These are phyloP conservation scores for Myotis pilosus DNA, from an alignment of 2,797 vertebrate species.

Conservation along the genomic window DNA sequence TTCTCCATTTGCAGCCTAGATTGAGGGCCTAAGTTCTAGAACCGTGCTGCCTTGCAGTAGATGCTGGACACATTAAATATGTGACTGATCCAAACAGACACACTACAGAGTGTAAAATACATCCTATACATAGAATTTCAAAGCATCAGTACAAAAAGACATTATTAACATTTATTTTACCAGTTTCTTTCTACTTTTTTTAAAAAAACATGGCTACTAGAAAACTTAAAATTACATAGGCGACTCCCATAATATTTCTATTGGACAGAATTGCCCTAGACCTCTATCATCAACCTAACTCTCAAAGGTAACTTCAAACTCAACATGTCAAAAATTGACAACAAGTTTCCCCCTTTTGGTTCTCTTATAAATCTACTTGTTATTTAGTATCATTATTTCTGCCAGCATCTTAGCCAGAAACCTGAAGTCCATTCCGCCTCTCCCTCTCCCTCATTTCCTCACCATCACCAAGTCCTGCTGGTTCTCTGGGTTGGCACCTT, in stretches of 20 bases:
- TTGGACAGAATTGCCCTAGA: background rate
- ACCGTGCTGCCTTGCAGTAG: background rate
- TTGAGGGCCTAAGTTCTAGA: background rate
- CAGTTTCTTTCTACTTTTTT: background rate
- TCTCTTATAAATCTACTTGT: constrained; percentile 21
- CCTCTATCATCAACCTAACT: background rate
- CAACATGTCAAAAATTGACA: background rate
- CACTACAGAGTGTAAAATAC: background rate
- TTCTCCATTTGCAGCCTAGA: background rate
- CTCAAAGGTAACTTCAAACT: background rate
- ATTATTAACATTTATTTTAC: background rate
- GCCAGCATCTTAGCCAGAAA: background rate
- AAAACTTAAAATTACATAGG: background rate
- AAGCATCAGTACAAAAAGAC: background rate
- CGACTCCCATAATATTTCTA: background rate
- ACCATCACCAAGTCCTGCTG: background rate
- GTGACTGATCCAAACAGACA: background rate
- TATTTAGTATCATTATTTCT: background rate
- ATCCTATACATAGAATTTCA: background rate
- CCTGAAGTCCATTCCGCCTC: background rate
- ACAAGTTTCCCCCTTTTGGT: background rate
- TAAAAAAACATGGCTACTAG: background rate
- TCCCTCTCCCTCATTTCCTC: background rate
- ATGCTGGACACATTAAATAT: background rate
- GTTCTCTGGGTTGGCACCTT: background rate